Conservation (phyloP, 1,140 invertebrate species). For the Anastrepha ludens region DNA sequence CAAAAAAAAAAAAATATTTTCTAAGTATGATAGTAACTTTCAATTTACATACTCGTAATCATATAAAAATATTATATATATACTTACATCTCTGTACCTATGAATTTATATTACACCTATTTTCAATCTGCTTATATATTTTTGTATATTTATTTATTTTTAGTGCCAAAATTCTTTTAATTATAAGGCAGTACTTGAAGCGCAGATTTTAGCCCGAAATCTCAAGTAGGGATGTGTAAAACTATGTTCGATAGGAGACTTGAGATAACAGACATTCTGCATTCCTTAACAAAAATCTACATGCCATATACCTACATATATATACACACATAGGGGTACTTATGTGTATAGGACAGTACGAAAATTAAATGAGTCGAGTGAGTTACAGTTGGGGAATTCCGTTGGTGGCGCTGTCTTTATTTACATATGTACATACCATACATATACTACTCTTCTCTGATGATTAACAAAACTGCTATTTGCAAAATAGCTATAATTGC, state of each 20-base stretch:
- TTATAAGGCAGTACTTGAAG: slow-evolving; percentile 3
- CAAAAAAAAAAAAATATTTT: too few species aligned
- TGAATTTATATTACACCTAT: neutral
- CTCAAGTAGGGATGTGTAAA: slow-evolving; percentile 2
- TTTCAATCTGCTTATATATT: neutral
- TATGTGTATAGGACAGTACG: neutral
- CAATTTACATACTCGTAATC: neutral
- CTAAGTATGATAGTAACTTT: too few species aligned
- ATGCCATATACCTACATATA: neutral
- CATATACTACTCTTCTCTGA: slow-evolving; percentile 8
- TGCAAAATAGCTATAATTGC: neutral
- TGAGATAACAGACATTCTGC: slow-evolving; percentile 22
- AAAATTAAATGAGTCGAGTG: slow-evolving; percentile 21
- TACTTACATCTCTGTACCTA: neutral
- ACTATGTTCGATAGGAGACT: slow-evolving; percentile 13
- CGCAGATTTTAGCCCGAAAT: slow-evolving; percentile 1
- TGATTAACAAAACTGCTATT: slow-evolving; percentile 41
- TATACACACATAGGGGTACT: neutral
- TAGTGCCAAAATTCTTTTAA: slow-evolving; percentile 53
- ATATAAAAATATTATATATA: neutral
- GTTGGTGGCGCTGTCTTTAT: slow-evolving; percentile 22
- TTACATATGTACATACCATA: slow-evolving; percentile 1
- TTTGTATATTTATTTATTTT: slow-evolving; percentile 52
- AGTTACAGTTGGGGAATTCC: slow-evolving; percentile 16
- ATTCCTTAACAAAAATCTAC: slow-evolving; percentile 15